Conservation (phyloP, 2,113 vertebrate species). For the Cinclus cinclus region DNA sequence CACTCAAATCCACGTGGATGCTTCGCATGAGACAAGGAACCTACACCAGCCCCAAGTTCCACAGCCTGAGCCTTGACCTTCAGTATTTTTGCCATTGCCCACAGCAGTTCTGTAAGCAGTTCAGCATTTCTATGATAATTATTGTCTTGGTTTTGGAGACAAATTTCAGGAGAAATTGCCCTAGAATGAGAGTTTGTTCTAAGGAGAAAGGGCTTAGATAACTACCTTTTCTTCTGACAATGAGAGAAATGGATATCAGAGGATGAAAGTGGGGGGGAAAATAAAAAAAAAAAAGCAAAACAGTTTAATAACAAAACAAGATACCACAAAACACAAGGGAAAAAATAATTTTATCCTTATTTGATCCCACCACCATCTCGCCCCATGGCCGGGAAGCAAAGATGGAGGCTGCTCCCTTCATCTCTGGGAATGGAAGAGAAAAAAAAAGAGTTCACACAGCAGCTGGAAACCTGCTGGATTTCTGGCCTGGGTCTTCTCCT, state of each 20-base stretch:
- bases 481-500: not conserved
- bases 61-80: not conserved
- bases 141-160: not conserved
- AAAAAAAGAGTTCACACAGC: not conserved
- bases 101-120: not conserved
- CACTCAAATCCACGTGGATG: not conserved
- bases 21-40: not conserved
- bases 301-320: not conserved
- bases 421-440: not conserved
- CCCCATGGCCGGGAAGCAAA: rapidly evolving
- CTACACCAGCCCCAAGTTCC: rapidly evolving
- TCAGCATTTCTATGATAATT: not conserved
- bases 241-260: not conserved
- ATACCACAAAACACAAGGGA: not conserved
- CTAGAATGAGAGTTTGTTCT: not conserved
- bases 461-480: not conserved
- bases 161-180: not conserved
- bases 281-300: not conserved
- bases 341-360: not conserved
- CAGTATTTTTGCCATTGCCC: not conserved
- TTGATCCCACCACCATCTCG: not conserved
- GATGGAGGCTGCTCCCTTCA: not conserved
- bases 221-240: not conserved
- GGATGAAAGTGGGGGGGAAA: not conserved
- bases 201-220: not conserved